These are phyloP conservation scores for Pardalotus punctatus DNA, from an alignment of 2,113 vertebrate genomes.

Conservation along the genomic window DNA sequence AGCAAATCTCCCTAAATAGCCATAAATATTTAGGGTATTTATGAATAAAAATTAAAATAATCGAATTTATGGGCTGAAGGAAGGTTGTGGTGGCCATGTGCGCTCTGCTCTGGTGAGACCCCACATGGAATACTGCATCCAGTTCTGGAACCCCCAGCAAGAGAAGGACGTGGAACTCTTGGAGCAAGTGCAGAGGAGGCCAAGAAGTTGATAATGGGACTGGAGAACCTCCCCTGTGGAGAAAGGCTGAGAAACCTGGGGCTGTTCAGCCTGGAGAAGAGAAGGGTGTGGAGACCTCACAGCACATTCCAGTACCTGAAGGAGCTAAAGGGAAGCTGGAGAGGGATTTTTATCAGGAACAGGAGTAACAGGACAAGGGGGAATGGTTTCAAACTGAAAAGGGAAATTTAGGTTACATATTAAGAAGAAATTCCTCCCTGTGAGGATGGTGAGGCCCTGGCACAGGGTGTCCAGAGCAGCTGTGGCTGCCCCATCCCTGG, in stretches of 20 bases:
- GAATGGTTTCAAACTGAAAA: neutral
- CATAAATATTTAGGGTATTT: neutral
- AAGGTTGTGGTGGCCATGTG: neutral
- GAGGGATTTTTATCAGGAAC: neutral
- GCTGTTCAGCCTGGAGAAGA: neutral
- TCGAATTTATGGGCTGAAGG: neutral
- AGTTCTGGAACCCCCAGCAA: neutral
- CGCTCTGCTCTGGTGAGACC: neutral
- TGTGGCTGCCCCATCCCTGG: neutral
- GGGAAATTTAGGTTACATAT: neutral
- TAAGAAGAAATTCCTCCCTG: accelerated
- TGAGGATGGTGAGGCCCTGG: neutral
- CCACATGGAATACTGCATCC: neutral
- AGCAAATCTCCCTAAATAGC: neutral
- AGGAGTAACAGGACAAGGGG: neutral
- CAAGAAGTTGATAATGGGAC: too few species aligned
- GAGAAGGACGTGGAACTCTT: neutral
- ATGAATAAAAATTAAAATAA: neutral
- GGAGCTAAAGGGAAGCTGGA: neutral
- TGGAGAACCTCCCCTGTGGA: neutral
- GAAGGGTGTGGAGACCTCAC: neutral
- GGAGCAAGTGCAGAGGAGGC: neutral
- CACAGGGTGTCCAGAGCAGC: accelerated
- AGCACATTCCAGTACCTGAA: neutral
- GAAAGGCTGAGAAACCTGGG: neutral